Conservation (phyloP, 2,113 vertebrate species). For the Peromyscus leucopus region DNA sequence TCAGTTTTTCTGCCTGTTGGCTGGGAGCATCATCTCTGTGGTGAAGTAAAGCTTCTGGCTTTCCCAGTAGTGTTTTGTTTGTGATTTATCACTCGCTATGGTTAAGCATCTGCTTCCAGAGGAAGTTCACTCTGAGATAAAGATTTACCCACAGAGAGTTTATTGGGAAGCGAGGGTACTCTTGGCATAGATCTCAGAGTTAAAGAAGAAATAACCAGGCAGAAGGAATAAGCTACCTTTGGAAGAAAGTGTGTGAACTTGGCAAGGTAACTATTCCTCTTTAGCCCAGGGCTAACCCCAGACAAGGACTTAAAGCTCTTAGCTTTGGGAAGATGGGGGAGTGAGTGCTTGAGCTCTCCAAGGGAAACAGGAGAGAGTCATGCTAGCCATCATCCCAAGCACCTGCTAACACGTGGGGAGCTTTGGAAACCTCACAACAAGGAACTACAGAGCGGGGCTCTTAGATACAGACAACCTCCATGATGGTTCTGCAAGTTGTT, state of each 20-base stretch:
- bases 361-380: background rate
- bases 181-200: background rate
- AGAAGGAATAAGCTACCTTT: background rate
- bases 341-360: background rate
- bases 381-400: background rate
- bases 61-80: background rate
- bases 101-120: background rate
- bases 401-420: background rate
- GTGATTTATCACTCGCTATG: slow-evolving; percentile 5
- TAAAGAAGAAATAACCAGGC: background rate
- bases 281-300: background rate
- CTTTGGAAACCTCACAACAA: background rate
- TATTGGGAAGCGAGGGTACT: background rate
- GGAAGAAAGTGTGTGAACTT: background rate
- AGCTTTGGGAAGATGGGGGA: background rate
- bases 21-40: background rate
- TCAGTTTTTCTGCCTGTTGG: background rate
- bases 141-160: background rate
- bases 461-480: background rate
- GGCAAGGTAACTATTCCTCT: background rate
- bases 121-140: background rate
- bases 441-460: background rate
- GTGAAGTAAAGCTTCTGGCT: background rate
- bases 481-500: background rate
- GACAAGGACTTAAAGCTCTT: background rate